Conservation (phyloP, 1,140 invertebrate species). For the Phymorhynchus buccinoides region DNA sequence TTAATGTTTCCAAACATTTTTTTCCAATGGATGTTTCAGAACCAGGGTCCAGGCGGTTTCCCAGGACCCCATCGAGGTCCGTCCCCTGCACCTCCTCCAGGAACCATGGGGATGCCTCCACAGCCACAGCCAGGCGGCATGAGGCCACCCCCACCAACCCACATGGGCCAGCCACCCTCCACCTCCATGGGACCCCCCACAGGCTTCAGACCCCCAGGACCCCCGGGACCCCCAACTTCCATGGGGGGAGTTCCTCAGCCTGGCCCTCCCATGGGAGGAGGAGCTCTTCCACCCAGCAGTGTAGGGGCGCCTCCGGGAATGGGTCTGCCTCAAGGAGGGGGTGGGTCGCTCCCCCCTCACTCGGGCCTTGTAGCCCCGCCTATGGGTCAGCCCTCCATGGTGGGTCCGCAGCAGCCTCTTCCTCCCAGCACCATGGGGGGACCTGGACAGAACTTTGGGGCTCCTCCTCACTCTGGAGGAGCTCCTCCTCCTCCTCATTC, state of each 20-base stretch:
- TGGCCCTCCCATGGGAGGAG: slow-evolving; percentile 27
- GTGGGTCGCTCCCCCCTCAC: slow-evolving; percentile 28
- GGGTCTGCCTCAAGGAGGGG: slow-evolving; percentile 31
- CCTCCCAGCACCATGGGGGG: slow-evolving; percentile 33
- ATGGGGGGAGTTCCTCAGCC: slow-evolving; percentile 34
- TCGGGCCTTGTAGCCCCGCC: slow-evolving; percentile 23
- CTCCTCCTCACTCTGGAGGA: no score
- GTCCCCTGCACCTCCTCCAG: neutral
- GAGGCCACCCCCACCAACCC: slow-evolving; percentile 32
- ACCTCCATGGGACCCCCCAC: slow-evolving; percentile 36
- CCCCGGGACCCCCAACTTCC: neutral
- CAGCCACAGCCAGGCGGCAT: slow-evolving; percentile 32
- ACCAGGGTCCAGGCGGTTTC: neutral
- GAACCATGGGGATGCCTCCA: neutral
- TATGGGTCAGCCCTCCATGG: slow-evolving; percentile 20
- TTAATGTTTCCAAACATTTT: neutral
- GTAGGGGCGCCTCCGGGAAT: slow-evolving; percentile 37
- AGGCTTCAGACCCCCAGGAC: slow-evolving; percentile 40
- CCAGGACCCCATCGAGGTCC: neutral
- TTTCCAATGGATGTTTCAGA: no score
- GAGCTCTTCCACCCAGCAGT: slow-evolving; percentile 31
- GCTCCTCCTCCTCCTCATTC: slow-evolving; percentile 58
- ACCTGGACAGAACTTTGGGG: slow-evolving; percentile 29
- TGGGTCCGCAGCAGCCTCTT: neutral
- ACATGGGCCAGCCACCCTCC: slow-evolving; percentile 11